phyloP scores from a whole-genome alignment of 2,113 vertebrate species.

The Damaliscus lunatus region DNA sequence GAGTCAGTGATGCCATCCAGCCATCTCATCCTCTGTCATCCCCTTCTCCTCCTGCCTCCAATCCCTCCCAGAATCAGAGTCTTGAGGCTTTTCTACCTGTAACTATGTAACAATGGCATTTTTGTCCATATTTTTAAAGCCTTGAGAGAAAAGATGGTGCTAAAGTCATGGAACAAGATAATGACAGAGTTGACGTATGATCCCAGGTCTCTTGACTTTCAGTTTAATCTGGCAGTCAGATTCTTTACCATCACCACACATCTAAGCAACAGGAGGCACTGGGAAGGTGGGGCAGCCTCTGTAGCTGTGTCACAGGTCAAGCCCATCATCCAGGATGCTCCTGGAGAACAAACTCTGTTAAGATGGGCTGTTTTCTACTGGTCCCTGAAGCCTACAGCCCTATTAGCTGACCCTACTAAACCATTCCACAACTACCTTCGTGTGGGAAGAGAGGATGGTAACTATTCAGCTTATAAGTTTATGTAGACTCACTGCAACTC shows the following conservation, averaged over 20 bases:
- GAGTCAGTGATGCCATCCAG: too few relatives aligned
- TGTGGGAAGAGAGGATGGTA: neutral
- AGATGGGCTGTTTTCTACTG: neutral
- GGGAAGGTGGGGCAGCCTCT: too few relatives aligned
- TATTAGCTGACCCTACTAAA: neutral
- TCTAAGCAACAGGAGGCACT: neutral
- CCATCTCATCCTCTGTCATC: too few relatives aligned
- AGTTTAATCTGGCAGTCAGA: neutral
- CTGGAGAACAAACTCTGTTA: neutral
- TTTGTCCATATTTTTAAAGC: neutral
- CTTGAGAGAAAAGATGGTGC: neutral
- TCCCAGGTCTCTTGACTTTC: neutral
- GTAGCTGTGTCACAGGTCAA: neutral
- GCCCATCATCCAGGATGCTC: too few relatives aligned
- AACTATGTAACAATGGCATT: neutral
- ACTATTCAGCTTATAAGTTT: neutral
- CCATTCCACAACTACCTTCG: fast-evolving
- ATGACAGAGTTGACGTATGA: neutral
- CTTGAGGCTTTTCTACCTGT: too few relatives aligned
- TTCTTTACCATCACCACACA: too few relatives aligned
- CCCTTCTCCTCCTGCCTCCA: too few relatives aligned
- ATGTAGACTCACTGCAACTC: neutral
- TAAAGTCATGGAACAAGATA: neutral
- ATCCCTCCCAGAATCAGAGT: too few relatives aligned
- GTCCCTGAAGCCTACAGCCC: neutral